Percentiles rank a stretch among this genome's conserved stretches.
Conservation (phyloP, 2,888 invertebrate genomes). For the Ornithoptera priamus region DNA sequence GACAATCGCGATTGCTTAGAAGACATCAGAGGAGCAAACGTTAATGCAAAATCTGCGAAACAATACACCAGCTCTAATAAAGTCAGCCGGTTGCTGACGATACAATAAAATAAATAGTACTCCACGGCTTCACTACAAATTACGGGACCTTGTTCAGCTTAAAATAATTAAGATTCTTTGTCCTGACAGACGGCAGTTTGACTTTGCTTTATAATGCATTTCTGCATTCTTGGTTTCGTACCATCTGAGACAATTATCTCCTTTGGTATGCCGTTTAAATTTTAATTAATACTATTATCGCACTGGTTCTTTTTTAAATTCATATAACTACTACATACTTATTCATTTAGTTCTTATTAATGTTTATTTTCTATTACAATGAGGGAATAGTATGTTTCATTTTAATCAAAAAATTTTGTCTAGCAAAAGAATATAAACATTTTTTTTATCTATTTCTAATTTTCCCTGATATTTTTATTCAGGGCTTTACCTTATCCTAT, state of each 20-base stretch:
- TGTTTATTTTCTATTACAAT: background rate
- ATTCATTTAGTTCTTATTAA: background rate
- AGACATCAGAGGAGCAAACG: conserved; percentile 60
- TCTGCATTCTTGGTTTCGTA: conserved; percentile 38
- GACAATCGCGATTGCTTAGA: conserved; percentile 53
- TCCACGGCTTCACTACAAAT: conserved; percentile 67
- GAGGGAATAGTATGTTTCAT: background rate
- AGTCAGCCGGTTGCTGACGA: conserved; percentile 62
- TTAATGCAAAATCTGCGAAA: conserved; percentile 66
- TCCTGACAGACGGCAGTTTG: conserved; percentile 51
- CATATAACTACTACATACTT: background rate
- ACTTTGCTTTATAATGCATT: conserved; percentile 41
- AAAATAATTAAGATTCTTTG: conserved; percentile 76
- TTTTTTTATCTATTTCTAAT: no score
- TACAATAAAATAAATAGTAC: conserved; percentile 70
- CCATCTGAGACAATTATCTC: conserved; percentile 33
- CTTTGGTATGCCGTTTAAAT: conserved; percentile 14
- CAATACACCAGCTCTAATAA: conserved; percentile 61
- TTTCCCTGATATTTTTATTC: no score
- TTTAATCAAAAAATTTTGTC: background rate
- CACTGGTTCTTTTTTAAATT: conserved; percentile 1
- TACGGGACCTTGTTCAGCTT: conserved; percentile 67
- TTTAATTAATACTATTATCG: conserved; percentile 16
- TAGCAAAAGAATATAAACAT: no score
- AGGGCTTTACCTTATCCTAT: no score